Evolutionary conservation across 2,797 vertebrate species (phyloP), one percentile per base, ranked within the genome.

Genomic region (Telmatherina bonti): DNA sequence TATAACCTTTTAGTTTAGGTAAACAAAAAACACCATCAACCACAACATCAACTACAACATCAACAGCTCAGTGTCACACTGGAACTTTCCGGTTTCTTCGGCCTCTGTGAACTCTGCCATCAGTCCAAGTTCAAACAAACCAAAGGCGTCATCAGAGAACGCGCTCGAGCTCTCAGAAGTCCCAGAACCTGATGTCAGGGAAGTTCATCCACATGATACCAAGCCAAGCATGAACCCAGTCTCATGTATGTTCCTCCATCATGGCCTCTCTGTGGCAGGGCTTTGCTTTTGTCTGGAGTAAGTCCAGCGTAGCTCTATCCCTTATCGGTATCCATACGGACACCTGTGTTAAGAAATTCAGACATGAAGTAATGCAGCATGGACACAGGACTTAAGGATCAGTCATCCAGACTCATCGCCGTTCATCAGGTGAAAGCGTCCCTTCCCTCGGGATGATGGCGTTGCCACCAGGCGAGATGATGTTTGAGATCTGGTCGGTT

Each of bases 1-100:
- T 78, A 88, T 83, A 84, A 88, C 87, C 75, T 88, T 81, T 86
- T 86, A 90, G 85, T 88, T 90, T 76, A 82, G 84, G 84, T 88
- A 89, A 89, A 91, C 85, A 79, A 88, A 88, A 79, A 84, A 88
- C 89, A 87, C 83, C 87, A 85, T 66, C 81, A 84, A 90, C 78
- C 84, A 91, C 89, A 80, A 85, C 85, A 88, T 74, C 75, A 67
- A 89, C 73, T 83, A 88, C 87, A 86, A 89, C 82, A 91, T 86
- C 83, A 70, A 91, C 57, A 29, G 80, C 82, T 87, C 41, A 45
- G 72, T 67, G 51, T 78, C 74, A 47, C 78, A 68, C 70, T 55
- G 15, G 27, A 82, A 59, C 69, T 62, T 66, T 64, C 62, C 67
- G 15, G 12, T 74, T 75, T 51, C 33, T 27, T 67, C 41, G 20